A percentile compares a stretch with the other conserved stretches of the same genome.
phyloP scores from a whole-genome alignment of 2,888 invertebrate species.

The Protophormia terraenovae region DNA sequence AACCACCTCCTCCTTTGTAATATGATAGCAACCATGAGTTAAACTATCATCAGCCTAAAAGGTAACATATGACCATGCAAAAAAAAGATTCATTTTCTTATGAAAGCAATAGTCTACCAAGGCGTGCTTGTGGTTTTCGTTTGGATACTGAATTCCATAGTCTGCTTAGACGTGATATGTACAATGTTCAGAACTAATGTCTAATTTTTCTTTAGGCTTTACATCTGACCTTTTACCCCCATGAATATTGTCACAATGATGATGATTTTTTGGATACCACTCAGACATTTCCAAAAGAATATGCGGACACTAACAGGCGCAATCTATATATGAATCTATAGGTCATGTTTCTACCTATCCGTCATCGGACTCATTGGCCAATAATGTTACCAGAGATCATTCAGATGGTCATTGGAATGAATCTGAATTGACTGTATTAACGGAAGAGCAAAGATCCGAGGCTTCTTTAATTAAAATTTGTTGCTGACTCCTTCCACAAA shows the following conservation, averaged over 20 bases:
- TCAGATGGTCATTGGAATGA: constrained; percentile 95
- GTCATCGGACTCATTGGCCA: constrained; percentile 91
- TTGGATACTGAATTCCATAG: constrained; percentile 79
- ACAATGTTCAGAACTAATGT: constrained; percentile 78
- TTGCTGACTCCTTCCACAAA: constrained; percentile 90
- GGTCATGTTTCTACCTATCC: constrained; percentile 88
- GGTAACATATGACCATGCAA: constrained; percentile 18
- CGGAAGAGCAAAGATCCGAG: constrained; percentile 83
- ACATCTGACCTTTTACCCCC: constrained; percentile 75
- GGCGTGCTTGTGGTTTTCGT: constrained; percentile 79
- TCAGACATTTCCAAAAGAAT: constrained; percentile 65
- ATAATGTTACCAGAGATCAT: constrained; percentile 89
- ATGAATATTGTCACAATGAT: constrained; percentile 74
- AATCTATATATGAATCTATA: constrained; percentile 81
- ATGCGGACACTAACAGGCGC: constrained; percentile 69
- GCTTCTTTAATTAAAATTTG: constrained; percentile 82
- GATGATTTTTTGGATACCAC: constrained; percentile 72
- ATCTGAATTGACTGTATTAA: constrained; percentile 92
- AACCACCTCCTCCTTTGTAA: constrained; percentile 78
- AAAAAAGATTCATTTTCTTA: constrained; percentile 75
- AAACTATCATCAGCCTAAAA: constrained; percentile 47
- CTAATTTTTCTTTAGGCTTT: constrained; percentile 74
- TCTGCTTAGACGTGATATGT: constrained; percentile 77
- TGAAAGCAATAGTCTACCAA: constrained; percentile 80
- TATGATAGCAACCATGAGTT: constrained; percentile 63